Base-by-base conservation (phyloP, 2,113 vertebrate genomes). In the Pan paniscus region DNA sequence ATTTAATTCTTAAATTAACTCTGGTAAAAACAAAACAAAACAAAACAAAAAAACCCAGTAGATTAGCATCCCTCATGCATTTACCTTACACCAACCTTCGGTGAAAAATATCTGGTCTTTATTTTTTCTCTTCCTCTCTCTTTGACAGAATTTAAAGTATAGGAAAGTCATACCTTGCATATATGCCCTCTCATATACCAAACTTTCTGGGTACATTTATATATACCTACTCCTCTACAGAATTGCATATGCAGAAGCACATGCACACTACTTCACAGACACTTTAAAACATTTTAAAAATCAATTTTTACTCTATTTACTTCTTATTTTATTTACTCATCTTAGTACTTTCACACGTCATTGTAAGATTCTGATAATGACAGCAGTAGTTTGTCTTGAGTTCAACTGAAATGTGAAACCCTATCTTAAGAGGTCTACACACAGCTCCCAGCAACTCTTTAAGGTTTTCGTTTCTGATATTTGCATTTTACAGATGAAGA, bases 1-100 rank as follows among this genome's bases (percentile, higher is more conserved):
- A 57, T 80, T 85, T 89, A 75, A 75, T 94, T 89, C 59, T 94
- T 92, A 81, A 55, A 75, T 64, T 46, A 90, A 61, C 8, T 81
- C 25, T 67, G 20, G 68, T 64, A 6, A 61, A 61, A 3, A 46
- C 46, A 46, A 46, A 46, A 46, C 46, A 55, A 55, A 52, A 30
- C 30, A 64, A 9, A 1, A 50, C 43, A 43, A 43, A 38, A 32
- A 80, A 73, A n/a, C n/a, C n/a, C 38, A 46, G 22, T 82, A 9
- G 16, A 50, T 87, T 35, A 82, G 10, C 27, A 75, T 64, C 20
- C 59, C 61, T 52, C 12, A 20, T 25, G 27, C 73, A 76, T 40
- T 86, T 25, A 87, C 70, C 5, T 91, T 59, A 30, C 4, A 38
- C 48, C 70, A 96, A 35, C 17, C 50, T 72, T 85, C 4, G 70